phyloP scores from a whole-genome alignment of 2,888 invertebrate species.

The Himalopsyche kuldschensis region DNA sequence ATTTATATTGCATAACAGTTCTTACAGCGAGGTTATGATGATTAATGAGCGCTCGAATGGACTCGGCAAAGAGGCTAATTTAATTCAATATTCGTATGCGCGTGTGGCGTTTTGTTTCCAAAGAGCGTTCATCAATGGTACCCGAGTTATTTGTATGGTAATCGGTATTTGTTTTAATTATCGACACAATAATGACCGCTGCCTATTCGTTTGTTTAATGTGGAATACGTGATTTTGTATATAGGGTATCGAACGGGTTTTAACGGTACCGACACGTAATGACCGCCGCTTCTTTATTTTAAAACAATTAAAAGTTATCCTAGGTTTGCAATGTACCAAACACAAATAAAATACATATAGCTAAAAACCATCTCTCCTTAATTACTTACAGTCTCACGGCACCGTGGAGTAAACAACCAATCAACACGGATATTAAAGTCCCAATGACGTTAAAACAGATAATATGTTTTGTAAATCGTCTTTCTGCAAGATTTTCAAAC shows the following conservation, averaged over 20 bases:
- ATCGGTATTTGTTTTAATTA: not conserved
- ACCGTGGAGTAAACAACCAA: too few relatives aligned
- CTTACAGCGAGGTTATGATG: not conserved
- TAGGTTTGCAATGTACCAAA: too few relatives aligned
- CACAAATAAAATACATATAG: too few relatives aligned
- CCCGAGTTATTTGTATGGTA: not conserved
- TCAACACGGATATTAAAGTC: too few relatives aligned
- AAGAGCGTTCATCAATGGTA: not conserved
- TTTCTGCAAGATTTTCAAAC: too few relatives aligned
- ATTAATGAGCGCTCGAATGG: not conserved
- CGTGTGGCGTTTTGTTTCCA: not conserved
- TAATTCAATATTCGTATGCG: not conserved
- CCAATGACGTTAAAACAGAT: too few relatives aligned
- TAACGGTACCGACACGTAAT: not conserved
- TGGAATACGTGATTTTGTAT: not conserved
- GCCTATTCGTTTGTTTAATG: not conserved
- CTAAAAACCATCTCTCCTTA: too few relatives aligned
- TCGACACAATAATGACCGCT: not conserved
- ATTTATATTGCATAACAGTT: conserved; percentile 30
- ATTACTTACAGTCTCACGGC: too few relatives aligned
- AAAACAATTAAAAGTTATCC: too few relatives aligned
- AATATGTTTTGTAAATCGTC: too few relatives aligned
- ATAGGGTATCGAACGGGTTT: not conserved
- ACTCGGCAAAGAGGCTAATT: not conserved
- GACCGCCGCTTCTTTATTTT: too few relatives aligned